Percentiles rank a stretch among this genome's conserved stretches.
These are phyloP conservation scores for Sabatieria punctata DNA, from an alignment of 2,888 invertebrate species.

Conservation along the genomic window DNA sequence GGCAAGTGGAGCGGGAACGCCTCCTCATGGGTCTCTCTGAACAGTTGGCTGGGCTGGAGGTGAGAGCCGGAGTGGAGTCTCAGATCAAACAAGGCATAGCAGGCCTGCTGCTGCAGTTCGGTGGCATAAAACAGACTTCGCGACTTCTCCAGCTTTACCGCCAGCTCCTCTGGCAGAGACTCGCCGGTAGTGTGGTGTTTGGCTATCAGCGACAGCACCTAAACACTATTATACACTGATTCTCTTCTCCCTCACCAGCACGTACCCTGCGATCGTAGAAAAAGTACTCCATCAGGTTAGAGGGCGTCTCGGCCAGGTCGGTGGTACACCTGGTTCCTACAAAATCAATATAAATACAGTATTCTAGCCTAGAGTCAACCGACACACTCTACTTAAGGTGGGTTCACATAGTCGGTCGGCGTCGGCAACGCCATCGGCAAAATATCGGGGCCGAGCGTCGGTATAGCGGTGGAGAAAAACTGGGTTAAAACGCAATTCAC, in stretches of 20 bases:
- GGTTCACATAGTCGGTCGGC: too few relatives aligned
- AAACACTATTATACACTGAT: too few relatives aligned
- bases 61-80: constrained; percentile 18
- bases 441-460: too few relatives aligned
- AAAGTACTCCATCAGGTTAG: constrained; percentile 96
- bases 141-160: constrained; percentile 60
- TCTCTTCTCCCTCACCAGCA: too few relatives aligned
- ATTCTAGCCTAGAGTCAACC: too few relatives aligned
- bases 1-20: neutral
- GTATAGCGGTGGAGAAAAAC: too few relatives aligned
- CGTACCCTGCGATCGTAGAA: constrained; percentile 60
- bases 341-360: constrained; percentile 7
- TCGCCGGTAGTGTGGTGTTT: constrained; percentile 48
- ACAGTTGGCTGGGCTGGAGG: neutral
- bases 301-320: constrained; percentile 93
- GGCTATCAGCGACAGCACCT: constrained; percentile 36
- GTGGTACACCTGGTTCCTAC: constrained; percentile 82
- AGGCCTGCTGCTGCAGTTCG: constrained; percentile 61
- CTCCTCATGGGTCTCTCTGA: neutral
- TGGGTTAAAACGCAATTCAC: too few relatives aligned
- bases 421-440: too few relatives aligned
- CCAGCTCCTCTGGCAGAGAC: constrained; percentile 57
- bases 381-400: too few relatives aligned
- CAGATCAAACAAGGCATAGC: constrained; percentile 27
- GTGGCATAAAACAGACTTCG: constrained; percentile 54